Evolutionary conservation across 2,113 vertebrate genomes (phyloP).

Genomic region (Strix uralensis): DNA sequence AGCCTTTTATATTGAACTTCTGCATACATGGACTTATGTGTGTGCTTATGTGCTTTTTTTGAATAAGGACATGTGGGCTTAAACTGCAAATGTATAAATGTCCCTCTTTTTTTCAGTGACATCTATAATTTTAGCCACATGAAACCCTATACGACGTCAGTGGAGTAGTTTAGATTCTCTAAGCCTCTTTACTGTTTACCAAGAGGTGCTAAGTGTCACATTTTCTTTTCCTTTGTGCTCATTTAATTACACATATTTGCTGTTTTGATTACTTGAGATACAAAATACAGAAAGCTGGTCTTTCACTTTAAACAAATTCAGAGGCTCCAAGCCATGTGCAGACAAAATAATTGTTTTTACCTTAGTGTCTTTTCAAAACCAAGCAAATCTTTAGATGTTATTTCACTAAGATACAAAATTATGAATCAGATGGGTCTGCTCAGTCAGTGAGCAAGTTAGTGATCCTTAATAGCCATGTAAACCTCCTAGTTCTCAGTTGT

Average conservation of each 20-base stretch:
- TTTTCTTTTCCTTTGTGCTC: background rate
- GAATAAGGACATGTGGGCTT: background rate
- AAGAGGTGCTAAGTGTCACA: background rate
- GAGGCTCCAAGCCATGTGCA: background rate
- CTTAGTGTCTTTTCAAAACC: background rate
- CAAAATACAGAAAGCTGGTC: background rate
- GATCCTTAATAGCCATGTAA: background rate
- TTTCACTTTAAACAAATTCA: background rate
- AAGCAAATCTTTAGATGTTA: background rate
- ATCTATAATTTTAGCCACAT: background rate
- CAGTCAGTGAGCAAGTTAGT: background rate
- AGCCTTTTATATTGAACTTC: background rate
- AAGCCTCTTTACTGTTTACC: background rate
- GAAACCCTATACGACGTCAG: background rate
- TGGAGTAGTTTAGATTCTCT: background rate
- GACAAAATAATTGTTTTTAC: background rate
- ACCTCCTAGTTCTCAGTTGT: background rate
- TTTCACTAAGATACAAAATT: background rate
- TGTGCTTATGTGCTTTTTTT: background rate
- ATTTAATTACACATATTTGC: background rate
- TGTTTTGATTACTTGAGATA: background rate
- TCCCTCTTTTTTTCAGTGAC: background rate
- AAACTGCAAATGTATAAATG: background rate
- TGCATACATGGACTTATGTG: fast-evolving
- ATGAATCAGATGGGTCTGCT: background rate